Percentiles rank a stretch among this genome's conserved stretches.
These are phyloP conservation scores for Nemurella pictetii DNA, from an alignment of 2,888 invertebrate species.

Conservation along the genomic window DNA sequence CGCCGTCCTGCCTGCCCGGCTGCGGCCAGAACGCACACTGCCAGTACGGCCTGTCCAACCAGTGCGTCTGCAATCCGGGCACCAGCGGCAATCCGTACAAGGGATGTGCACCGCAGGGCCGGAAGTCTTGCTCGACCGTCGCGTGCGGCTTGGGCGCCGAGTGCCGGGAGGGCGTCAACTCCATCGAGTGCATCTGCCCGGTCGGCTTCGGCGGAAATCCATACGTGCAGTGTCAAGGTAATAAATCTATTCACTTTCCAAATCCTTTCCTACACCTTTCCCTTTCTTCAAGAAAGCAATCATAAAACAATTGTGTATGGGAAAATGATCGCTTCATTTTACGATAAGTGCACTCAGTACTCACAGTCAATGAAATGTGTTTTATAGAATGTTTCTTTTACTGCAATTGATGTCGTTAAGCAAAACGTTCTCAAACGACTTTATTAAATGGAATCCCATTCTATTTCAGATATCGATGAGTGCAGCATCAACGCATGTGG, in stretches of 20 bases:
- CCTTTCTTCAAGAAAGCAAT: not conserved
- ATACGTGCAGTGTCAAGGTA: slow-evolving; percentile 77
- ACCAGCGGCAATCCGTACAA: slow-evolving; percentile 86
- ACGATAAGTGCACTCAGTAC: no score
- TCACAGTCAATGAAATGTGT: not conserved
- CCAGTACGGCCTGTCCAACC: slow-evolving; percentile 73
- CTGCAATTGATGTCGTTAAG: not conserved
- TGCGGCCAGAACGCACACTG: slow-evolving; percentile 87
- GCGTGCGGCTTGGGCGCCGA: slow-evolving; percentile 79
- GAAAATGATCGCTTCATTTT: no score
- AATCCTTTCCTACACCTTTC: not conserved
- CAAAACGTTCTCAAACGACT: not conserved
- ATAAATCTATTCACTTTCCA: not conserved
- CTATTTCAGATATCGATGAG: slow-evolving; percentile 69
- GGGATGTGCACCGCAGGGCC: slow-evolving; percentile 68
- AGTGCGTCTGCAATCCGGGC: slow-evolving; percentile 82
- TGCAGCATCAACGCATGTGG: slow-evolving; percentile 80
- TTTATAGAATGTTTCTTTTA: not conserved
- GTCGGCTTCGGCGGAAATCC: slow-evolving; percentile 86
- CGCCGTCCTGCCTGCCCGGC: slow-evolving; percentile 50
- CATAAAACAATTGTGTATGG: no score
- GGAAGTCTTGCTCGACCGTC: slow-evolving; percentile 68
- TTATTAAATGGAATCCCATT: not conserved
- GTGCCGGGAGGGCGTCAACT: slow-evolving; percentile 73
- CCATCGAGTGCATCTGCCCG: slow-evolving; percentile 80